A percentile compares a stretch with the other conserved stretches of the same genome.
phyloP scores from a whole-genome alignment of 2,797 vertebrate species.

The Moxostoma hubbsi region DNA sequence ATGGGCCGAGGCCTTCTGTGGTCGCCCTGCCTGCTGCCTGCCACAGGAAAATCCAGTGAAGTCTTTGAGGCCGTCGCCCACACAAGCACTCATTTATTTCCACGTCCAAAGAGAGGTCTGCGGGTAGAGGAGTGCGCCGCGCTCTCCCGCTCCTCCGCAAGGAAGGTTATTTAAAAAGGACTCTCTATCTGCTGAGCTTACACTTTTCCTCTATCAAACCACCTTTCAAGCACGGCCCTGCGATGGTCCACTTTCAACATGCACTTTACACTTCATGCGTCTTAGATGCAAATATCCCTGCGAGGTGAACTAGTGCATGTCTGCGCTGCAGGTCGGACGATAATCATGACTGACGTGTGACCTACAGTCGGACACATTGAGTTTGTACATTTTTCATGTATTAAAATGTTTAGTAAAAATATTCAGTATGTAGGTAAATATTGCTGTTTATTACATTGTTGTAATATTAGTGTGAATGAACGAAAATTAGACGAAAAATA shows the following conservation, averaged over 20 bases:
- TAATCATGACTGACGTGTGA: constrained; percentile 43
- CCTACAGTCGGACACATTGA: constrained; percentile 18
- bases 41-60: constrained; percentile 28
- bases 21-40: neutral
- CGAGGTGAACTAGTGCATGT: constrained; percentile 2
- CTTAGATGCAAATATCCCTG: constrained; percentile 41
- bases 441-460: no score
- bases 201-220: constrained; percentile 66
- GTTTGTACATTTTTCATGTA: no score
- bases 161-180: constrained; percentile 56
- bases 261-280: constrained; percentile 45
- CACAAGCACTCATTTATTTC: constrained; percentile 52
- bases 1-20: no score
- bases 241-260: constrained; percentile 16
- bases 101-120: constrained; percentile 44
- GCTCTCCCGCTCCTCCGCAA: constrained; percentile 39
- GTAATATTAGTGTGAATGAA: no score
- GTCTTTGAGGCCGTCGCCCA: constrained; percentile 37
- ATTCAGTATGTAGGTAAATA: no score
- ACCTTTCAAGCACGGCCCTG: constrained; percentile 39
- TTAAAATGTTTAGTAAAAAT: no score
- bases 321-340: constrained; percentile 22
- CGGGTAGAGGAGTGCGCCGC: constrained; percentile 36
- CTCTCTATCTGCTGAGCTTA: constrained; percentile 69
- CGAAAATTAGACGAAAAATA: no score